Percentiles rank a stretch among this genome's conserved stretches.
Conservation (phyloP, 2,113 vertebrate genomes). For the Cyanoramphus novaezelandiae region DNA sequence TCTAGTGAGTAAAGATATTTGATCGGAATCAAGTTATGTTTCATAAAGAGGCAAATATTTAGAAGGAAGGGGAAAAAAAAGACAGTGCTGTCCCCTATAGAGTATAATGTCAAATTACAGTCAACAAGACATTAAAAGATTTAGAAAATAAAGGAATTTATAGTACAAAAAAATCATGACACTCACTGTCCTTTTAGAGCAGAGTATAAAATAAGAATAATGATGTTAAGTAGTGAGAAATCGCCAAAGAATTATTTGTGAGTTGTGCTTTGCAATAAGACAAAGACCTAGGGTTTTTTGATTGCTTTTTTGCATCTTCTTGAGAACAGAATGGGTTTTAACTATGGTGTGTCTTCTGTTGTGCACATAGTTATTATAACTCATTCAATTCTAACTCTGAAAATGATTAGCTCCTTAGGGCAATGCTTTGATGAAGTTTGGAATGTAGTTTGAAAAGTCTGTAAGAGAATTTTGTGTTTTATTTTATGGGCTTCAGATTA, state of each 20-base stretch:
- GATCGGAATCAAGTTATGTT: not conserved
- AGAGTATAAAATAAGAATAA: not conserved
- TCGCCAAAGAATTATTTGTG: not conserved
- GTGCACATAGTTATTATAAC: conserved; percentile 8
- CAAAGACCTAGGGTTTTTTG: not conserved
- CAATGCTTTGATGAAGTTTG: conserved; percentile 55
- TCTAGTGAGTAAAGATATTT: not conserved
- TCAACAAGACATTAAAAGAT: not conserved
- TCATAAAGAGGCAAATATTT: not conserved
- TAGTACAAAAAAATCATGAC: not conserved
- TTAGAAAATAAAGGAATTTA: not conserved
- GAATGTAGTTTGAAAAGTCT: conserved; percentile 17
- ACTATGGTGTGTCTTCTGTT: conserved; percentile 2
- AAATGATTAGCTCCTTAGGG: conserved; percentile 22
- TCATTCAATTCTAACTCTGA: not conserved
- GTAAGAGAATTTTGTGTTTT: conserved; percentile 9
- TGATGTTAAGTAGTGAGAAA: not conserved
- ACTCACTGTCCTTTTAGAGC: not conserved
- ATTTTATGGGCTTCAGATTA: conserved; percentile 1
- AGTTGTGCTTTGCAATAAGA: not conserved
- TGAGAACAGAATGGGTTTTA: conserved; percentile 8
- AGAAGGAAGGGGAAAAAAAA: not conserved
- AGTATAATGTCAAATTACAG: not conserved
- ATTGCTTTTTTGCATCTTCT: not conserved
- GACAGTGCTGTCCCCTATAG: conserved; percentile 43